Conservation (phyloP, 2,888 invertebrate genomes). For the Atethmia centrago region DNA sequence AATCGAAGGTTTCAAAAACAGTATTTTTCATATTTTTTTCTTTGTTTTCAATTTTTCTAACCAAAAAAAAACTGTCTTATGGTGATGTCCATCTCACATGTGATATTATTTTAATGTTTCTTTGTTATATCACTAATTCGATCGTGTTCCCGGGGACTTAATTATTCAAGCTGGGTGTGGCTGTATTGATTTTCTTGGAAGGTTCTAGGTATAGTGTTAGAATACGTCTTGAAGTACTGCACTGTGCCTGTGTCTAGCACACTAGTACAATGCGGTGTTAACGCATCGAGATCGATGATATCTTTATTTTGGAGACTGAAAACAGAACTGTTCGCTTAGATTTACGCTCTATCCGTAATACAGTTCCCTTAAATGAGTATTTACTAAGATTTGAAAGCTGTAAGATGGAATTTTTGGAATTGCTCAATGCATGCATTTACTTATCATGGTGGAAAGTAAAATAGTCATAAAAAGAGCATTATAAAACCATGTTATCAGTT, state of each 20-base stretch:
- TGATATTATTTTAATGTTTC: constrained; percentile 81
- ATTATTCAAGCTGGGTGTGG: constrained; percentile 91
- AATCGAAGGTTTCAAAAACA: constrained; percentile 68
- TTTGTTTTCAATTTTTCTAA: constrained; percentile 89
- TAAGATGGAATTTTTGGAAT: constrained; percentile 51
- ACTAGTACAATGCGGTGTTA: constrained; percentile 80
- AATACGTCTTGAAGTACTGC: constrained; percentile 86
- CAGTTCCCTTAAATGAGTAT: constrained; percentile 9
- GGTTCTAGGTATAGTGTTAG: constrained; percentile 88
- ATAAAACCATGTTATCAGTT: constrained; percentile 87
- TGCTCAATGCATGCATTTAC: constrained; percentile 65
- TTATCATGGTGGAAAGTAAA: constrained; percentile 74
- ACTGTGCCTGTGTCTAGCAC: constrained; percentile 80
- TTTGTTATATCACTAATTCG: constrained; percentile 71
- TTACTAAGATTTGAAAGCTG: constrained; percentile 37
- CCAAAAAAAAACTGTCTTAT: constrained; percentile 88
- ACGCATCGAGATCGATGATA: constrained; percentile 71
- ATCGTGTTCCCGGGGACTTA: constrained; percentile 77
- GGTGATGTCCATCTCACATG: constrained; percentile 86
- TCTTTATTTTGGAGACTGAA: constrained; percentile 46
- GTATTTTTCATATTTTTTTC: constrained; percentile 84
- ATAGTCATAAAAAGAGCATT: constrained; percentile 81
- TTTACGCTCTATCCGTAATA: constrained; percentile 15
- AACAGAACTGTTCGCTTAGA: constrained; percentile 13
- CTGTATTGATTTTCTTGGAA: constrained; percentile 91